Conservation (phyloP, 2,888 invertebrate genomes). For the Poecilobothrus nobilitatus region DNA sequence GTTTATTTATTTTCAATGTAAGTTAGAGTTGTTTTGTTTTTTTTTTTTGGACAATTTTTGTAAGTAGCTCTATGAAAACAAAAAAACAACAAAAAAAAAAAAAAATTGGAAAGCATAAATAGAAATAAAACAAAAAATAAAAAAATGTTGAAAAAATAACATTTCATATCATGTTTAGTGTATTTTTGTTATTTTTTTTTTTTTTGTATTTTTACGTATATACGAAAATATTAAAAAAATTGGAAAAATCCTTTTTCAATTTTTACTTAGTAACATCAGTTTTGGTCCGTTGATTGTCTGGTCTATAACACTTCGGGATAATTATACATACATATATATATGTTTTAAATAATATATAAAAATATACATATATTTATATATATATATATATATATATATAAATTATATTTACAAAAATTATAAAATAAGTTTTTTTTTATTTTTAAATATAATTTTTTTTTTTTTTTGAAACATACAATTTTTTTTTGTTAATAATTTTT, state of each 20-base stretch:
- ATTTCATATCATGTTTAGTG: too few relatives aligned
- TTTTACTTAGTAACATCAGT: constrained; percentile 8
- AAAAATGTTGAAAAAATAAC: too few relatives aligned
- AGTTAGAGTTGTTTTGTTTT: too few relatives aligned
- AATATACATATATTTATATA: neutral
- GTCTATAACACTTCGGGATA: constrained; percentile 11
- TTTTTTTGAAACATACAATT: neutral
- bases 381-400: neutral
- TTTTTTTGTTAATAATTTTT: too few relatives aligned
- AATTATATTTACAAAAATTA: neutral
- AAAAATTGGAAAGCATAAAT: too few relatives aligned
- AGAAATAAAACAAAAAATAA: too few relatives aligned
- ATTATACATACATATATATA: neutral
- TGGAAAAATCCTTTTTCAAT: neutral
- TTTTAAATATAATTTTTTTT: neutral
- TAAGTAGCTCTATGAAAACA: too few relatives aligned
- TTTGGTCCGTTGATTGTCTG: constrained; percentile 13
- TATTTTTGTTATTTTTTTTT: neutral
- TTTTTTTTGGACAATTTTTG: too few relatives aligned
- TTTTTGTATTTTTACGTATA: neutral
- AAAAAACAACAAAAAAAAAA: too few relatives aligned
- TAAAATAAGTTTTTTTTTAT: neutral
- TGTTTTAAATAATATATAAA: neutral
- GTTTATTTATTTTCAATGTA: too few relatives aligned
- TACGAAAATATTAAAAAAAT: neutral